A percentile compares a stretch with the other conserved stretches of the same genome.
Conservation (phyloP, 2,113 vertebrate genomes). For the Phycodurus eques region DNA sequence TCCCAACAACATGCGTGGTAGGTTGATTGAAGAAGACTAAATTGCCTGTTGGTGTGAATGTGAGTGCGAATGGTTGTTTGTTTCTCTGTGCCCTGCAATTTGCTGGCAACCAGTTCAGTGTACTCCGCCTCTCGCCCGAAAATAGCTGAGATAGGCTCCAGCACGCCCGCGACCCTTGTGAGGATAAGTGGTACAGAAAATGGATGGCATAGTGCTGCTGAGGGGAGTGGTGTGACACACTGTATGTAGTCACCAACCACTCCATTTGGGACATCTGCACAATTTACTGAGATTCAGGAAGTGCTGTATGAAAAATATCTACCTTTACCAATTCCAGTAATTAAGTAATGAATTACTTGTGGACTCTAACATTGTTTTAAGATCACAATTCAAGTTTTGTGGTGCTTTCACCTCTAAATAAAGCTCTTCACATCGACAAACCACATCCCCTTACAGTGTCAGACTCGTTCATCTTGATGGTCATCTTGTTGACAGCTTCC, state of each 20-base stretch:
- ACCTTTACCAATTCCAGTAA: background rate
- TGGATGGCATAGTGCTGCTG: background rate
- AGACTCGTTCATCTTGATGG: slow-evolving; percentile 95
- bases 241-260: background rate
- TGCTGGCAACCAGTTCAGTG: too few species aligned
- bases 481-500: slow-evolving; percentile 96
- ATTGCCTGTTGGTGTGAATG: too few species aligned
- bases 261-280: background rate
- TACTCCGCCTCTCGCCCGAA: too few species aligned
- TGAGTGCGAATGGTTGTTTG: too few species aligned
- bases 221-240: background rate
- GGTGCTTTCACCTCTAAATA: background rate
- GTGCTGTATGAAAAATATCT: background rate
- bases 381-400: background rate
- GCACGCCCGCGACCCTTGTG: too few species aligned
- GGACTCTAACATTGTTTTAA: background rate
- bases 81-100: too few species aligned
- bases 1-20: too few species aligned
- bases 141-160: too few species aligned
- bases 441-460: slow-evolving; percentile 81
- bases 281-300: background rate
- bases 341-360: background rate
- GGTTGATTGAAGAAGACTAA: too few species aligned
- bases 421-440: background rate
- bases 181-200: too few species aligned